Percentiles rank a stretch among this genome's conserved stretches.
These are phyloP conservation scores for Suricata suricatta DNA, from an alignment of 2,113 vertebrate species.

Conservation along the genomic window DNA sequence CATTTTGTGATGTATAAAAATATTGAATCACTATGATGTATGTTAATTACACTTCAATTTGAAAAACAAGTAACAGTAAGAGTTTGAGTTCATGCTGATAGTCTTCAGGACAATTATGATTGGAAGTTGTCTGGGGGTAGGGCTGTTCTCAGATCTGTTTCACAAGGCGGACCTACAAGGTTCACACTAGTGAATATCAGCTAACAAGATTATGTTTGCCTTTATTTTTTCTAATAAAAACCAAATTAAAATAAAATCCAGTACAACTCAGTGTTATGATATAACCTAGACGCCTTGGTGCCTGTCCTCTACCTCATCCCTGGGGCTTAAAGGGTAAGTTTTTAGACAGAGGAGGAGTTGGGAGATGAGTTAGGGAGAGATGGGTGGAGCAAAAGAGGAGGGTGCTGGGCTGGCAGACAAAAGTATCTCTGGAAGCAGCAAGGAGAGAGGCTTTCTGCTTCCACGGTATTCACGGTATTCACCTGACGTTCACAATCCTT, in stretches of 20 bases:
- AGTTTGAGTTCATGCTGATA: background rate
- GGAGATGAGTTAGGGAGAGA: background rate
- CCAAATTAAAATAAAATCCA: slow-evolving; percentile 32
- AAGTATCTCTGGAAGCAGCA: background rate
- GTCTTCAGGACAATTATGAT: background rate
- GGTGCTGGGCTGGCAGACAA: background rate
- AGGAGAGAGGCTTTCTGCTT: background rate
- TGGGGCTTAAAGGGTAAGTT: background rate
- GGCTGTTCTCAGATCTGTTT: background rate
- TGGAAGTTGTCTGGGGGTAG: background rate
- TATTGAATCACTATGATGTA: background rate
- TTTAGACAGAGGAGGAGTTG: background rate
- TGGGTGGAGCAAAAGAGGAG: background rate
- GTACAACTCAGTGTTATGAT: background rate
- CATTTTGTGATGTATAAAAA: background rate
- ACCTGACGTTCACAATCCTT: background rate
- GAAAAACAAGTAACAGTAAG: background rate
- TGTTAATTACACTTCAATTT: background rate
- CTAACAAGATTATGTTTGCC: background rate
- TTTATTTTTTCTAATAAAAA: background rate
- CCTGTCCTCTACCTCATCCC: background rate
- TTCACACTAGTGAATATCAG: background rate
- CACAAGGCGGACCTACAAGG: background rate
- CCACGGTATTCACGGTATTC: background rate
- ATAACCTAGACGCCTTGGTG: background rate